These are phyloP conservation scores for Miichthys miiuy DNA, from an alignment of 2,797 vertebrate species.

Conservation along the genomic window DNA sequence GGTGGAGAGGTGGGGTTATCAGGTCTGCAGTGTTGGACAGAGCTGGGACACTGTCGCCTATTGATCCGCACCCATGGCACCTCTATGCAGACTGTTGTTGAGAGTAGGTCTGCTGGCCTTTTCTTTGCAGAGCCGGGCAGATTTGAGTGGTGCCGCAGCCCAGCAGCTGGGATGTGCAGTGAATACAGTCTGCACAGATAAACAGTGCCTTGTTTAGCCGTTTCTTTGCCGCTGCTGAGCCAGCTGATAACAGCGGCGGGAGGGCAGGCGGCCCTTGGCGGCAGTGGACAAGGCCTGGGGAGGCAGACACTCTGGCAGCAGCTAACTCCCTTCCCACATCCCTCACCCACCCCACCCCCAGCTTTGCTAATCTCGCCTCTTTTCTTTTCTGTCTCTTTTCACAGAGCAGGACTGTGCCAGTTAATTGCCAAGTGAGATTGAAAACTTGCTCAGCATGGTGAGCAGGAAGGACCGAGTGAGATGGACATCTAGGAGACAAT, in stretches of 20 bases:
- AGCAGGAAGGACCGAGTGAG: constrained; percentile 49
- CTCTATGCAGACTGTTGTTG: constrained; percentile 81
- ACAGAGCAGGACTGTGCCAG: constrained; percentile 80
- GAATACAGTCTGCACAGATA: constrained; percentile 91
- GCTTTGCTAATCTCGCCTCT: constrained; percentile 80
- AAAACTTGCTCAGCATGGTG: constrained; percentile 72
- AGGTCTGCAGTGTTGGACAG: constrained; percentile 55
- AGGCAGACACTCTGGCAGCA: constrained; percentile 94
- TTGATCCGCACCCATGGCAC: constrained; percentile 75
- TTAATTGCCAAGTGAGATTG: constrained; percentile 80
- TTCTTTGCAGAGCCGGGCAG: constrained; percentile 81
- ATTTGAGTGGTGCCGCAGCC: constrained; percentile 90
- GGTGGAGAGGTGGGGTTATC: constrained; percentile 32
- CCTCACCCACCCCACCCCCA: constrained; percentile 58
- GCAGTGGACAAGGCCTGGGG: constrained; percentile 88
- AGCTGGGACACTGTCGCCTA: constrained; percentile 64
- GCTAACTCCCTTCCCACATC: constrained; percentile 79
- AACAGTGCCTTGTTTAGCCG: constrained; percentile 91
- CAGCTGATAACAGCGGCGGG: constrained; percentile 89
- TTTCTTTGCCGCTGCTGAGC: constrained; percentile 89
- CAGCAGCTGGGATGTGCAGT: constrained; percentile 87
- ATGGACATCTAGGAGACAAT: constrained; percentile 45
- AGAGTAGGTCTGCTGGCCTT: constrained; percentile 77
- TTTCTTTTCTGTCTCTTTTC: constrained; percentile 84
- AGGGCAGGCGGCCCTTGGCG: constrained; percentile 84